Evolutionary conservation across 1,140 invertebrate genomes (phyloP).

Genomic region (Drosophila fuyamai): DNA sequence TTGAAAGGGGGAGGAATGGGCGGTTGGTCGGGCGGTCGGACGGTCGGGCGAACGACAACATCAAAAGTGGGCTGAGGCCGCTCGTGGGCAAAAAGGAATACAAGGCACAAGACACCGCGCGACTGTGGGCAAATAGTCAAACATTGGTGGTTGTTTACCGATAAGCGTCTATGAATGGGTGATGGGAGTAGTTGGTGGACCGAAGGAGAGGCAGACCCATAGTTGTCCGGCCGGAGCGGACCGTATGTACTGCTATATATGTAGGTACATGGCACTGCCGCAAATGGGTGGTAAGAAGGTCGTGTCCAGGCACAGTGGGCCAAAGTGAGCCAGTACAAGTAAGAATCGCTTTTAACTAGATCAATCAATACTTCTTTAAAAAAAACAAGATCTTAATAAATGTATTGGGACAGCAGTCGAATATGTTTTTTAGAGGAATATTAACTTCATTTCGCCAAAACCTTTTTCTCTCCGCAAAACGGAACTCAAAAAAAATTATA

Average conservation of each 20-base stretch:
- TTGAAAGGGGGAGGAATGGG: not conserved
- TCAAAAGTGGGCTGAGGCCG: constrained; percentile 61
- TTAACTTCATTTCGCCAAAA: too few species aligned
- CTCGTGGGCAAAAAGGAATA: constrained; percentile 59
- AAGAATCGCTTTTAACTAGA: too few species aligned
- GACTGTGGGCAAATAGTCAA: constrained; percentile 51
- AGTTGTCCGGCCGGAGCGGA: constrained; percentile 3
- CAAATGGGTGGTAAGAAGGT: constrained; percentile 25
- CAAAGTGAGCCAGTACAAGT: not conserved
- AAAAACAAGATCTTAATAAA: not conserved
- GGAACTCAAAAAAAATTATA: too few species aligned
- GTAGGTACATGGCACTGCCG: constrained; percentile 3
- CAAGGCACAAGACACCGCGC: constrained; percentile 15
- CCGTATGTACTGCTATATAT: constrained; percentile 9
- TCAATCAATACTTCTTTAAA: not conserved
- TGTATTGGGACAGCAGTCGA: too few species aligned
- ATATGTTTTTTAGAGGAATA: too few species aligned
- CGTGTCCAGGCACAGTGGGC: constrained; percentile 19
- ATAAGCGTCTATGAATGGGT: constrained; percentile 52
- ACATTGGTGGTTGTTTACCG: constrained; percentile 44
- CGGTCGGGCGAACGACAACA: constrained; percentile 1
- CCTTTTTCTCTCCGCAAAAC: too few species aligned
- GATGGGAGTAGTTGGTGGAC: constrained; percentile 30
- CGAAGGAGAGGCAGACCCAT: constrained; percentile 7
- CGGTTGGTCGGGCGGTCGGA: not conserved